Conservation (phyloP, 1,140 invertebrate species). For the Rhynchophorus ferrugineus region DNA sequence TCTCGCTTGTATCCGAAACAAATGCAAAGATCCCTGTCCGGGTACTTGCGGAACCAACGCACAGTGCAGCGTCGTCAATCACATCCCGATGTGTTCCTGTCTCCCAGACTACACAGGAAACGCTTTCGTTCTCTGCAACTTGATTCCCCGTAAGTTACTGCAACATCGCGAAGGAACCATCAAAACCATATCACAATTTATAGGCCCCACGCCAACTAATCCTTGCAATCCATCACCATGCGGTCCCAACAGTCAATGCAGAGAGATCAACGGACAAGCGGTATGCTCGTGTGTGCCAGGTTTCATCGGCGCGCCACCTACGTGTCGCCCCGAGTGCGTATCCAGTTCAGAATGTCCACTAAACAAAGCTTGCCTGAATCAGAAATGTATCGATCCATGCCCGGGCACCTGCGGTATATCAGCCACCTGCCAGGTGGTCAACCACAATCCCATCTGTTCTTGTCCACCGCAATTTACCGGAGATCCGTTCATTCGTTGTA, state of each 20-base stretch:
- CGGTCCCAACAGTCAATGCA: slow-evolving; percentile 64
- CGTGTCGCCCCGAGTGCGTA: slow-evolving; percentile 56
- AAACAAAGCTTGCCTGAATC: slow-evolving; percentile 55
- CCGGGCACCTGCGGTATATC: slow-evolving; percentile 54
- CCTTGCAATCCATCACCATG: slow-evolving; percentile 60
- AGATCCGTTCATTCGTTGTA: slow-evolving; percentile 41
- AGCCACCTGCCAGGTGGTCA: slow-evolving; percentile 54
- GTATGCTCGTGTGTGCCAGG: slow-evolving; percentile 54
- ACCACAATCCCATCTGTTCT: slow-evolving; percentile 57
- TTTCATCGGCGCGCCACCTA: slow-evolving; percentile 53
- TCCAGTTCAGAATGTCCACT: slow-evolving; percentile 52
- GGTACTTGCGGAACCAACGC: slow-evolving; percentile 55
- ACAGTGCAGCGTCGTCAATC: slow-evolving; percentile 61
- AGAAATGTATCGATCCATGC: slow-evolving; percentile 63
- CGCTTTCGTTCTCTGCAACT: slow-evolving; percentile 44
- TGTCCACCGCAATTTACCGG: slow-evolving; percentile 44
- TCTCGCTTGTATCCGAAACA: slow-evolving; percentile 63
- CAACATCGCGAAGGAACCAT: too few relatives aligned
- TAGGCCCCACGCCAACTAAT: too few relatives aligned
- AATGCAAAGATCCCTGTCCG: slow-evolving; percentile 61
- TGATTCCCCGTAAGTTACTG: not conserved
- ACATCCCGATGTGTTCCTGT: slow-evolving; percentile 68
- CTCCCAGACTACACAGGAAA: slow-evolving; percentile 65
- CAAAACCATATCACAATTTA: too few relatives aligned
- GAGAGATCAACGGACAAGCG: slow-evolving; percentile 49